Evolutionary conservation across 2,113 vertebrate genomes (phyloP).

Genomic region (Callocephalon fimbriatum): DNA sequence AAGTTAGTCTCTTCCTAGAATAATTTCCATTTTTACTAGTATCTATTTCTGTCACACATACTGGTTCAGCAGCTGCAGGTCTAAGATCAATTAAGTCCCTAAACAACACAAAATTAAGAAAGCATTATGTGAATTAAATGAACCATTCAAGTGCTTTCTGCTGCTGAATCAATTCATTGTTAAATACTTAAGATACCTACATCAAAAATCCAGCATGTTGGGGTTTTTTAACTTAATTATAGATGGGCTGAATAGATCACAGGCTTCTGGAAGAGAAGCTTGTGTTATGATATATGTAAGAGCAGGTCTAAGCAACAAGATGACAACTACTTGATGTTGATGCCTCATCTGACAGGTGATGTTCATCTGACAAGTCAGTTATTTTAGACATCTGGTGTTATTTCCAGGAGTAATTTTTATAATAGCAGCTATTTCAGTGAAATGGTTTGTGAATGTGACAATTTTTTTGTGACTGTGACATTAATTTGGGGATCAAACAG

Average conservation of each 20-base stretch:
- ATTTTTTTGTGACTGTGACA: neutral
- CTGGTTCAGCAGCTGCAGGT: neutral
- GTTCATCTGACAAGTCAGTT: neutral
- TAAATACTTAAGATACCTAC: neutral
- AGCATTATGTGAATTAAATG: neutral
- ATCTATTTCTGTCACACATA: neutral
- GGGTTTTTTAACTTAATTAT: neutral
- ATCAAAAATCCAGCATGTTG: neutral
- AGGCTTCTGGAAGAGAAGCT: neutral
- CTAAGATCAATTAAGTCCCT: neutral
- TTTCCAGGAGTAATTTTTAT: neutral
- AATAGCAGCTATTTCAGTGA: neutral
- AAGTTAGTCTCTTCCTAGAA: neutral
- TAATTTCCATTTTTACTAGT: neutral
- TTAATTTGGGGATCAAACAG: neutral
- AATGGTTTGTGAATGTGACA: neutral
- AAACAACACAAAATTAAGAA: neutral
- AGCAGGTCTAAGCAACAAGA: neutral
- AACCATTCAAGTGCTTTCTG: neutral
- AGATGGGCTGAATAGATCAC: neutral
- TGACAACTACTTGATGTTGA: neutral
- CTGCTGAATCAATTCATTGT: neutral
- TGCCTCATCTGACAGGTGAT: neutral
- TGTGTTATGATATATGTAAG: neutral
- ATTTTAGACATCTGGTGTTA: neutral